Percentiles rank a stretch among this genome's conserved stretches.
Evolutionary conservation across 2,113 vertebrate species (phyloP).

Genomic region (Hippopotamus amphibius): DNA sequence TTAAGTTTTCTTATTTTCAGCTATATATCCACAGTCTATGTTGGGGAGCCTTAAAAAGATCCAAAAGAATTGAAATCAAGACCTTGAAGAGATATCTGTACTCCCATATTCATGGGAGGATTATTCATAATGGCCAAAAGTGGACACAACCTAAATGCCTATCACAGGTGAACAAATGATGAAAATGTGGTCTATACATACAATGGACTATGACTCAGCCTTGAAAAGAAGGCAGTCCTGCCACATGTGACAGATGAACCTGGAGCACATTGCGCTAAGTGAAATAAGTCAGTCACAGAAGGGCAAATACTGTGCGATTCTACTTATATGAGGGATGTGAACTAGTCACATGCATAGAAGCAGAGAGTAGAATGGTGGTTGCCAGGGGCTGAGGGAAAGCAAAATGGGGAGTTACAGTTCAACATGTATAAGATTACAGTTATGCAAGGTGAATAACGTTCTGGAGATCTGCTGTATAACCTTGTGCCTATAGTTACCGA

Average conservation of each 20-base stretch:
- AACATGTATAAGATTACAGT: not conserved
- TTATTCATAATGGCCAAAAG: not conserved
- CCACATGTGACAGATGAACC: not conserved
- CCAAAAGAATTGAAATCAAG: not conserved
- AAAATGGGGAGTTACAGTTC: not conserved
- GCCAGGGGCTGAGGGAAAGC: accelerated
- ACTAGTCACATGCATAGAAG: not conserved
- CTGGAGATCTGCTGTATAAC: not conserved
- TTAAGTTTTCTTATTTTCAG: not conserved
- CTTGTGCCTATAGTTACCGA: not conserved
- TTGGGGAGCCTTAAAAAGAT: not conserved
- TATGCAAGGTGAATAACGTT: not conserved
- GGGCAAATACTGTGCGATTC: not conserved
- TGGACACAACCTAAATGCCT: not conserved
- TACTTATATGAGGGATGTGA: not conserved
- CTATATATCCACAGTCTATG: not conserved
- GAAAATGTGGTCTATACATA: not conserved
- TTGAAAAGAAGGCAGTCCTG: not conserved
- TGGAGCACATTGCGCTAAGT: not conserved
- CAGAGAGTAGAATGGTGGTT: not conserved
- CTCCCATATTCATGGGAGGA: not conserved
- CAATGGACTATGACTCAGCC: not conserved
- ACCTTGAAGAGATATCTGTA: not conserved
- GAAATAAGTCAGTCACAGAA: not conserved
- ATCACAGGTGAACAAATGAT: not conserved